Evolutionary conservation across 2,113 vertebrate species (phyloP).

Genomic region (Solenodon paradoxus): DNA sequence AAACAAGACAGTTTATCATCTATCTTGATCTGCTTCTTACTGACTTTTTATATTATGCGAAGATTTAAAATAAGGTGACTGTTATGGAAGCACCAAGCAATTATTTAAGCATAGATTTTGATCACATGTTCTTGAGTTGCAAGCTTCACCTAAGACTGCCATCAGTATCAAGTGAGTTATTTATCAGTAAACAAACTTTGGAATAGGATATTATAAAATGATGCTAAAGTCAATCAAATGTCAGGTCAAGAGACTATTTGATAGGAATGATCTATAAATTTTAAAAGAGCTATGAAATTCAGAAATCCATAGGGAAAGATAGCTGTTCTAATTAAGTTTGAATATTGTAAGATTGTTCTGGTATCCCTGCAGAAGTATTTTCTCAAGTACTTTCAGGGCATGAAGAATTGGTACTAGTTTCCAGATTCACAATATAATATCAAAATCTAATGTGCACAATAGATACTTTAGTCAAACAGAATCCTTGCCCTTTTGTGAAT

Average conservation of each 20-base stretch:
- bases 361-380: constrained; percentile 19
- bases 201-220: constrained; percentile 25
- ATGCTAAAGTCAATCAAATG: not conserved
- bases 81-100: constrained; percentile 36
- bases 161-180: not conserved
- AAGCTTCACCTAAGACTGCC: not conserved
- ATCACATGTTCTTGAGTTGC: not conserved
- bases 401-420: constrained; percentile 35
- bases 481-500: constrained; percentile 1
- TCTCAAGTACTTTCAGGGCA: constrained; percentile 64
- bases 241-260: constrained; percentile 32
- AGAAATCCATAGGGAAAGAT: not conserved
- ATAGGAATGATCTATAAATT: constrained; percentile 21
- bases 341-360: not conserved
- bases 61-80: constrained; percentile 57
- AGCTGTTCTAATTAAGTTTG: constrained; percentile 55
- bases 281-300: constrained; percentile 1
- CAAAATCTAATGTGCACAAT: not conserved
- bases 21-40: constrained; percentile 17
- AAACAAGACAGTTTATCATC: constrained; percentile 61
- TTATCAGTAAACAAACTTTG: not conserved
- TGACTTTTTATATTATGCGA: constrained; percentile 54
- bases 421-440: constrained; percentile 29
- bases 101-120: constrained; percentile 50
- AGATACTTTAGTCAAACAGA: constrained; percentile 24